Conservation (phyloP, 2,888 invertebrate species). For the Ditula angustiorana region DNA sequence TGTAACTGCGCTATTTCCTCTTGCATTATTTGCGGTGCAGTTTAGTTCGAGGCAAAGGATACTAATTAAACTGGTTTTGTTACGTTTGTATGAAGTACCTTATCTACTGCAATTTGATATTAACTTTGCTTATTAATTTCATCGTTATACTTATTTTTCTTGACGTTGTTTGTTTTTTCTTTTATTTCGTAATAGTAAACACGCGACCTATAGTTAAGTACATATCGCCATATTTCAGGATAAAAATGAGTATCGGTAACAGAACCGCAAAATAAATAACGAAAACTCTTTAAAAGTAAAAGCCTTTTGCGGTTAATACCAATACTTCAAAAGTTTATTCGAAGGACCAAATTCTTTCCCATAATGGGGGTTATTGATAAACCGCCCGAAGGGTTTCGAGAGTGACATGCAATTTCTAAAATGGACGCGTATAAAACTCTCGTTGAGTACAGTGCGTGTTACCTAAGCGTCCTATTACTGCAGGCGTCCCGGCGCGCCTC, state of each 20-base stretch:
- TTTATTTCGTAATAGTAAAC: no score
- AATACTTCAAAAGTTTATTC: slow-evolving; percentile 30
- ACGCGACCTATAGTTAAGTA: no score
- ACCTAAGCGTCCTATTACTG: slow-evolving; percentile 70
- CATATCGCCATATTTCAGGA: no score
- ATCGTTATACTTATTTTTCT: no score
- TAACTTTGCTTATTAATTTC: neutral
- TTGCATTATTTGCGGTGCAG: slow-evolving; percentile 30
- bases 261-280: slow-evolving; percentile 1
- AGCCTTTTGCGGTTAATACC: slow-evolving; percentile 18
- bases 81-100: neutral
- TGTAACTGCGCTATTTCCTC: slow-evolving; percentile 30
- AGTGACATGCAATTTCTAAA: slow-evolving; percentile 53
- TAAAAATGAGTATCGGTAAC: neutral
- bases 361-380: slow-evolving; percentile 43
- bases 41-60: slow-evolving; percentile 12
- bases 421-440: slow-evolving; percentile 58
- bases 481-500: slow-evolving; percentile 71
- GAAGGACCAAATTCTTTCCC: slow-evolving; percentile 36
- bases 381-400: slow-evolving; percentile 43
- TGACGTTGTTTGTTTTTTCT: no score
- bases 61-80: slow-evolving; percentile 1
- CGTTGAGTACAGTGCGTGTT: slow-evolving; percentile 66
- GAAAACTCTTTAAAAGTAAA: slow-evolving; percentile 21
- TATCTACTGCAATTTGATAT: neutral